A percentile compares a stretch with the other conserved stretches of the same genome.
phyloP scores from a whole-genome alignment of 2,113 vertebrate species.

The Macroglossus sobrinus region DNA sequence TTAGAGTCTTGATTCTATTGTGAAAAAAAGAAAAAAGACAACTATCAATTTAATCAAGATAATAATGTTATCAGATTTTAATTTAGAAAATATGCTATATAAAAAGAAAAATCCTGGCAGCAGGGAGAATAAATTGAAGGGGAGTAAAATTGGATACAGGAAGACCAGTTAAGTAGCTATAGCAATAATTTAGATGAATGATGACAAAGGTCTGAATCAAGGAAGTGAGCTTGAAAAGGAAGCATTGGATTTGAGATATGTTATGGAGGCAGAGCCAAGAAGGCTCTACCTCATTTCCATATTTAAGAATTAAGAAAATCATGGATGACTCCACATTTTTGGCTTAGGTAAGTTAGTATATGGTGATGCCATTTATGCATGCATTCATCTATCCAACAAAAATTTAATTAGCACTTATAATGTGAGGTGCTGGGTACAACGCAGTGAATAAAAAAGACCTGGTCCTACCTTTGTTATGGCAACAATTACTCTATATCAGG shows the following conservation, averaged over 20 bases:
- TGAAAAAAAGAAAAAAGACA: not conserved
- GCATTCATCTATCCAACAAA: not conserved
- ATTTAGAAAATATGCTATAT: not conserved
- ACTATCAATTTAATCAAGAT: not conserved
- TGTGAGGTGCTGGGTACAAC: not conserved
- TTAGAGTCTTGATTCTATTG: not conserved
- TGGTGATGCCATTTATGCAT: not conserved
- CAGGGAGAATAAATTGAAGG: not conserved
- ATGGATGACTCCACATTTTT: not conserved
- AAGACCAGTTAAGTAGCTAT: not conserved
- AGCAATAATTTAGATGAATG: not conserved
- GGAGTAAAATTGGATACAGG: not conserved
- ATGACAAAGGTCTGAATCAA: not conserved
- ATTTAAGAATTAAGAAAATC: not conserved
- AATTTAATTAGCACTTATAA: not conserved
- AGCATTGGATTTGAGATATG: not conserved
- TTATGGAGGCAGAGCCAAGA: not conserved
- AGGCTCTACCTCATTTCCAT: not conserved
- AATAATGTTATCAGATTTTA: not conserved
- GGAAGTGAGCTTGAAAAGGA: not conserved
- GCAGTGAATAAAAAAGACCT: not conserved
- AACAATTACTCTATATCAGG: not conserved
- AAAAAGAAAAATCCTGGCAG: constrained; percentile 23
- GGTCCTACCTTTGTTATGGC: not conserved
- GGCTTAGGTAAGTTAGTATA: not conserved